phyloP scores from a whole-genome alignment of 2,888 invertebrate species.

The Willowsia nigromaculata region DNA sequence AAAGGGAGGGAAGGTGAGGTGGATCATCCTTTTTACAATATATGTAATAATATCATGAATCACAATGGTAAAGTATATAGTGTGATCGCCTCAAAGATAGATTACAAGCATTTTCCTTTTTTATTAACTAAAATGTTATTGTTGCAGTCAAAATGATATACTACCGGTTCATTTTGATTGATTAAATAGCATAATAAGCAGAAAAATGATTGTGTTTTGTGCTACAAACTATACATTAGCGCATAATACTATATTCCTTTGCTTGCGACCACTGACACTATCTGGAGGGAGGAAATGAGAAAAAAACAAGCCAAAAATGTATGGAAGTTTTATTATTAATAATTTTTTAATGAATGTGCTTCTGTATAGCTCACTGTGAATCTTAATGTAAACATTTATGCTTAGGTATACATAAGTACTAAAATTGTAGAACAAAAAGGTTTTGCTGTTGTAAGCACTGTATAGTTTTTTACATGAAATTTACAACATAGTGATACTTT shows the following conservation, averaged over 20 bases:
- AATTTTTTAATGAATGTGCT: slow-evolving; percentile 39
- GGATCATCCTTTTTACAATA: slow-evolving; percentile 58
- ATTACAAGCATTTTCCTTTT: slow-evolving; percentile 66
- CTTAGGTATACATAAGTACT: too few species aligned
- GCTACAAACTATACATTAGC: slow-evolving; percentile 13
- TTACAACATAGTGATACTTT: slow-evolving; percentile 31
- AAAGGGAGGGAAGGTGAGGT: slow-evolving; percentile 56
- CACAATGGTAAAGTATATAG: slow-evolving; percentile 5
- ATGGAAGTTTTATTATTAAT: slow-evolving; percentile 43
- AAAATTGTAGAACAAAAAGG: too few species aligned
- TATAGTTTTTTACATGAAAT: background rate
- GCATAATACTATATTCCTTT: background rate
- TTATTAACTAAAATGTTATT: slow-evolving; percentile 66
- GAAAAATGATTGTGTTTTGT: slow-evolving; percentile 61
- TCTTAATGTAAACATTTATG: background rate
- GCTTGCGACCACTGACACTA: background rate
- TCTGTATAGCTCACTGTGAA: slow-evolving; percentile 12
- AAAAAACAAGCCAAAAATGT: slow-evolving; percentile 64
- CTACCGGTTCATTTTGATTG: slow-evolving; percentile 72
- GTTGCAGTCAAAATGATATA: slow-evolving; percentile 73
- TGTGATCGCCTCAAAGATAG: slow-evolving; percentile 66
- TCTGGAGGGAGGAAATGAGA: slow-evolving; percentile 47
- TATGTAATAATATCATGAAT: background rate
- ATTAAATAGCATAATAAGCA: slow-evolving; percentile 68
- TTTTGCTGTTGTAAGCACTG: slow-evolving; percentile 10